Percentiles rank a stretch among this genome's conserved stretches.
phyloP scores from a whole-genome alignment of 2,888 invertebrate species.

The Galerucella pusilla region DNA sequence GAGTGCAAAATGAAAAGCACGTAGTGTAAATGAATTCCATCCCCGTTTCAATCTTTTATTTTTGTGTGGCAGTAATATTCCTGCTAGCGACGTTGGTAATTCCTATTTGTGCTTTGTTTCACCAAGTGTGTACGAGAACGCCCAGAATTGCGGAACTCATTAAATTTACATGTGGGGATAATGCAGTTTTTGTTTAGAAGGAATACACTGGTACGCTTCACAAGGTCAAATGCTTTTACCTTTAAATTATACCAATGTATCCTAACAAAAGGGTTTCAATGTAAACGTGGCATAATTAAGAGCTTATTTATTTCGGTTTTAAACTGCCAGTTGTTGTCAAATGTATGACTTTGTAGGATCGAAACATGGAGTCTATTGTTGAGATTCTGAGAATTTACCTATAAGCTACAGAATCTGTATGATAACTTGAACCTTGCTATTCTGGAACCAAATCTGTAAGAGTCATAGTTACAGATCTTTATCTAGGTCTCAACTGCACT shows the following conservation, averaged over 20 bases:
- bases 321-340: background rate
- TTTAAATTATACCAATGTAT: conserved; percentile 9
- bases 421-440: too few species aligned
- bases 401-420: too few species aligned
- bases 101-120: conserved; percentile 45
- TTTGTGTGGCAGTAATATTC: conserved; percentile 45
- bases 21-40: conserved; percentile 47
- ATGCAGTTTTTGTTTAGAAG: conserved; percentile 48
- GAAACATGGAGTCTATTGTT: too few species aligned
- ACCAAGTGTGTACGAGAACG: conserved; percentile 41
- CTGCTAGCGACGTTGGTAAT: conserved; percentile 43
- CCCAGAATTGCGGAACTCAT: conserved; percentile 43
- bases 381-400: too few species aligned
- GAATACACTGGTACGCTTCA: background rate
- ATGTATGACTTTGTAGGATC: too few species aligned
- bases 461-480: too few species aligned
- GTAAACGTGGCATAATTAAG: background rate
- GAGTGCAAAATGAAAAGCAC: conserved; percentile 43
- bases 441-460: too few species aligned
- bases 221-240: background rate
- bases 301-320: background rate
- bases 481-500: too few species aligned
- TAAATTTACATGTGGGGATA: conserved; percentile 51
- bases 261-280: background rate
- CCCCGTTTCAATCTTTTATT: conserved; percentile 49